Percentiles rank a stretch among this genome's conserved stretches.
phyloP scores from a whole-genome alignment of 2,888 invertebrate genomes.

The Lasiommata megera region DNA sequence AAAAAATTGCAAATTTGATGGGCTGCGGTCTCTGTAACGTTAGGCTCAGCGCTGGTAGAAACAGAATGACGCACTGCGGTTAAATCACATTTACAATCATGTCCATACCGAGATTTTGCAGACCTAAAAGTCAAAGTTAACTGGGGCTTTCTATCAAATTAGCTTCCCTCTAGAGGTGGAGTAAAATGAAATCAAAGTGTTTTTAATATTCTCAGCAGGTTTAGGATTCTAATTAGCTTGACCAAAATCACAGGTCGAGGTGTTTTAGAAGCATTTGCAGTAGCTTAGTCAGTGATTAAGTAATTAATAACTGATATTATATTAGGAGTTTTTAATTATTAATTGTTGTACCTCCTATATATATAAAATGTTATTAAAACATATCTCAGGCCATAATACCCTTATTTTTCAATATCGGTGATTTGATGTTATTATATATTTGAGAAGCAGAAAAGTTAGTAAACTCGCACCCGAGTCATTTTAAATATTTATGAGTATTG shows the following conservation, averaged over 20 bases:
- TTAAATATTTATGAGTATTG: too few species aligned
- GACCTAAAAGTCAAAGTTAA: not conserved
- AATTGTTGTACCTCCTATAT: too few species aligned
- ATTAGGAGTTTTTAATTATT: too few species aligned
- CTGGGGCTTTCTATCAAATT: constrained; percentile 7
- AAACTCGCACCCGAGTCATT: too few species aligned
- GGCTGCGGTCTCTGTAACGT: not conserved
- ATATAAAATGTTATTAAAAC: too few species aligned
- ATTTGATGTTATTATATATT: too few species aligned
- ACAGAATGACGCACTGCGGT: constrained; percentile 13
- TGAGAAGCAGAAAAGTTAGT: too few species aligned
- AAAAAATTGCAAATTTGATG: not conserved
- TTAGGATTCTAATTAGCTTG: not conserved
- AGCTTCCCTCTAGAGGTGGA: constrained; percentile 1
- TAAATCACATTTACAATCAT: constrained; percentile 10
- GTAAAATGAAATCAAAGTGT: constrained; percentile 9
- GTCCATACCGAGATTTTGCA: constrained; percentile 1
- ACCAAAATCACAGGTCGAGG: not conserved
- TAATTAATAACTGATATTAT: too few species aligned
- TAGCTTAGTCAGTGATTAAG: too few species aligned
- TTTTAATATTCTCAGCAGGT: constrained; percentile 1
- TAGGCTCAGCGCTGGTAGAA: not conserved
- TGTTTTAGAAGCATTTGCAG: not conserved
- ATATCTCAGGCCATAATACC: too few species aligned
- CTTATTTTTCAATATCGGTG: too few species aligned